Evolutionary conservation across 2,888 invertebrate genomes (phyloP), one percentile per base, ranked within the genome.

Genomic region (Eristalis pertinax): DNA sequence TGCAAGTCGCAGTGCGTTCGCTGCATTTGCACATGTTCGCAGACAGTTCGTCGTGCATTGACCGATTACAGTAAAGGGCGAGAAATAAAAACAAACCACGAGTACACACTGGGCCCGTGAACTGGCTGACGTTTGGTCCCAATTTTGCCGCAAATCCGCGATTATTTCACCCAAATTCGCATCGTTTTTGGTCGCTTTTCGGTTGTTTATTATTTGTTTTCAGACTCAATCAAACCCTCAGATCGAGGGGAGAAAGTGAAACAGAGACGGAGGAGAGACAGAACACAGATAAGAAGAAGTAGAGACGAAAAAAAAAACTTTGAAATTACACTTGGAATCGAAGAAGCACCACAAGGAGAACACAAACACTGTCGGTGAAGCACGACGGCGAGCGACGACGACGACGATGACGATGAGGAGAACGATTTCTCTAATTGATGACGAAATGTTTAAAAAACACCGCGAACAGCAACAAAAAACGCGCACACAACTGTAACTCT

Each of bases 51-150:
- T n/a, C n/a, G n/a, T n/a, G n/a, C n/a, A 32, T 73, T 62, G 73
- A 58, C 76, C 73, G 73, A 64, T 69, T 65, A 72, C 65, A 35
- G 65, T 74, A 69, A 3, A 38, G 56, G 35, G 69, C 10, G 38
- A 64, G 69, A 60, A 72, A 77, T 41, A 68, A 10, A 60, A 63
- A 60, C 38, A 73, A 43, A 41, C 50, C 58, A 50, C 26, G 8
- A 29, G 24, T 26, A 15, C 19, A 63, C 58, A 82, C 60, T n/a
- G 19, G 56, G 4, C 56, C 56, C 19, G 82, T 82, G 85, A 86
- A 77, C 78, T 41, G 26, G 10, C 67, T 78, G 78, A 86, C 78
- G 86, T 74, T 86, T 86, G 78, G 60, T 67, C 69, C 82, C 85
- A 82, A 62, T 70, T 65, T 75, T 63, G 38, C 41, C 68, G 68